Base-by-base conservation (phyloP, 1,140 invertebrate species). In the Mamestra configurata region DNA sequence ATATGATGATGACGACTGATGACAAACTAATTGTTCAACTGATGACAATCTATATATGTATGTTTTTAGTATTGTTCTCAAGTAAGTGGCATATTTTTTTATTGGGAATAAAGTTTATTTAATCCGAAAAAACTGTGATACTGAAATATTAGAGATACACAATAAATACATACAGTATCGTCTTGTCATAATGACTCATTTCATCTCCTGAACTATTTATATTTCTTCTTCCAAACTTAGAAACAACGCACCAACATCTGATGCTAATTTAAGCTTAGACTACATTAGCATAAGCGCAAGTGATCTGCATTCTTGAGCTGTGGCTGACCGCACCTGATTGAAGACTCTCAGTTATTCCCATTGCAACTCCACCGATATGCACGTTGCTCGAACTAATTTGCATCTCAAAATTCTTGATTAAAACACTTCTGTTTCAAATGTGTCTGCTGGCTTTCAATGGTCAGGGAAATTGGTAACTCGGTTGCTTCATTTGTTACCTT, bases 281-380 rank as follows among this genome's bases (percentile, higher is more conserved):
- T 66, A 40, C 61, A 66, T 66, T 66, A 11, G 61, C 61, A 5
- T n/a, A 20, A 40, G 18, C 15, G 46, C 40, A 43, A 40, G 40
- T 70, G 66, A 70, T 70, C 66, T 70, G 37, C 66, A 49, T 70
- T 70, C 66, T 70, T 70, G 66, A 70, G 40, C 5, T 15, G 66
- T 22, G 66, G 66, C 37, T 70, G 49, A 70, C 66, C 66, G 66
- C 66, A 46, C 18, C 22, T 70, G 40, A 70, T 70, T 70, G 66
- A 66, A 37, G 37, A 18, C 24, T 46, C 40, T 70, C 27, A 46
- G 40, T 46, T 70, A 70, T 70, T 70, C 66, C 66, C 49, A 15
- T 70, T 70, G 66, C 66, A 70, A 18, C 22, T 49, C 40, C 24
- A n/a, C 35, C 10, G 35, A 35, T 40, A 22, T 66, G 35, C 66